Percentiles rank a stretch among this genome's conserved stretches.
Conservation (phyloP, 2,113 vertebrate genomes). For the Triplophysa rosa region DNA sequence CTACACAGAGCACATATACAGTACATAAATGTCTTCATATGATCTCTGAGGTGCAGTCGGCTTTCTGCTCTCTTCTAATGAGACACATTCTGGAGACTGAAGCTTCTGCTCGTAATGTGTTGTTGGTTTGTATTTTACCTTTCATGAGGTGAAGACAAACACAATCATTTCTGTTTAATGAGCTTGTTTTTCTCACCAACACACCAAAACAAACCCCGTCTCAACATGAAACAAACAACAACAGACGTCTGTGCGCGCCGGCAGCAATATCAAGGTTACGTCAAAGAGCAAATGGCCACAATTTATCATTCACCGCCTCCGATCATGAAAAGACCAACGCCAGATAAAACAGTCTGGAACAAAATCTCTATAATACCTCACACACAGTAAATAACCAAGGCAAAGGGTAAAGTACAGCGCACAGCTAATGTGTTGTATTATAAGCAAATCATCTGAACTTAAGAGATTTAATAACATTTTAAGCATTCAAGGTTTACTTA, state of each 20-base stretch:
- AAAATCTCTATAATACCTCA: not conserved
- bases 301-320: conserved; percentile 26
- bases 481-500: too few species aligned
- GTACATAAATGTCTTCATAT: not conserved
- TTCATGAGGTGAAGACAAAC: conserved; percentile 9
- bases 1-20: not conserved
- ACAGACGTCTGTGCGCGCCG: not conserved
- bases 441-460: not conserved
- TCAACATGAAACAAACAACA: not conserved
- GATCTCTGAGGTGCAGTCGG: not conserved
- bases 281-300: conserved; percentile 9
- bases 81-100: not conserved
- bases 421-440: not conserved
- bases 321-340: conserved; percentile 19
- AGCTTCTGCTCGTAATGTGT: not conserved
- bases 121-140: conserved; percentile 2
- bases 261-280: conserved; percentile 4
- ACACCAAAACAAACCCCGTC: not conserved
- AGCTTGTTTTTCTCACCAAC: not conserved
- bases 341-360: not conserved
- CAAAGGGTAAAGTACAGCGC: not conserved
- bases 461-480: not conserved
- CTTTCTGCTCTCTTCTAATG: not conserved
- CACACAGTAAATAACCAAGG: conserved; percentile 2
- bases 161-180: not conserved